These are phyloP conservation scores for Gisinianus flammeolus DNA, from an alignment of 2,888 invertebrate genomes.

Conservation along the genomic window DNA sequence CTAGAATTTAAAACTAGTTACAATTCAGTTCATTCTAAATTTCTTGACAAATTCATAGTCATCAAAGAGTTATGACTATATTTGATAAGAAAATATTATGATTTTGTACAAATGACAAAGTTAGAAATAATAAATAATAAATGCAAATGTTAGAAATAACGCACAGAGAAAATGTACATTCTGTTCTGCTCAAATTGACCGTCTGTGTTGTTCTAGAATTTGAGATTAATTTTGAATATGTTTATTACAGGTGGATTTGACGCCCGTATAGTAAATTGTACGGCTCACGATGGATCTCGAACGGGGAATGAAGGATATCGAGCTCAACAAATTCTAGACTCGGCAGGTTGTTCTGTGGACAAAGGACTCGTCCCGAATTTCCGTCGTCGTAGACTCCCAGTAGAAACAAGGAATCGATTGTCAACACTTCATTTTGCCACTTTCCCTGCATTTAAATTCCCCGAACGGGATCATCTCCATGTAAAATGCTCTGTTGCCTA, in stretches of 20 bases:
- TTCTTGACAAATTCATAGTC: too few relatives aligned
- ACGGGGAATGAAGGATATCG: constrained; percentile 52
- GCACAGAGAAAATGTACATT: too few relatives aligned
- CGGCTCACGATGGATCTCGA: constrained; percentile 75
- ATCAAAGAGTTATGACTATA: too few relatives aligned
- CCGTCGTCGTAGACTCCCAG: constrained; percentile 56
- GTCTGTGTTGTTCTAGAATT: too few relatives aligned
- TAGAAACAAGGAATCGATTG: constrained; percentile 56
- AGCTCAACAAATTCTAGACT: constrained; percentile 57
- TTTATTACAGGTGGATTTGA: constrained; percentile 71
- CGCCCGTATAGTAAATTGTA: constrained; percentile 76
- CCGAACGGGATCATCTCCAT: constrained; percentile 77
- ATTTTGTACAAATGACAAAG: too few relatives aligned
- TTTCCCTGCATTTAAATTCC: constrained; percentile 83
- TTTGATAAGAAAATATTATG: too few relatives aligned
- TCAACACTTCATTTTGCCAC: constrained; percentile 64
- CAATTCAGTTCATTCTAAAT: too few relatives aligned
- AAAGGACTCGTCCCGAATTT: constrained; percentile 56
- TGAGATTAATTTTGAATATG: too few relatives aligned
- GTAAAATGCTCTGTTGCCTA: constrained; percentile 77
- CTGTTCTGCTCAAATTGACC: too few relatives aligned
- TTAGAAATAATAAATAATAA: too few relatives aligned
- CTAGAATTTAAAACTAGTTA: too few relatives aligned
- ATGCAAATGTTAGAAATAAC: too few relatives aligned
- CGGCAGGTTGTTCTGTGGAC: constrained; percentile 57